Evolutionary conservation across 2,797 vertebrate genomes (phyloP), one percentile per base, ranked within the genome.

Genomic region (Tympanoctomys barrerae): DNA sequence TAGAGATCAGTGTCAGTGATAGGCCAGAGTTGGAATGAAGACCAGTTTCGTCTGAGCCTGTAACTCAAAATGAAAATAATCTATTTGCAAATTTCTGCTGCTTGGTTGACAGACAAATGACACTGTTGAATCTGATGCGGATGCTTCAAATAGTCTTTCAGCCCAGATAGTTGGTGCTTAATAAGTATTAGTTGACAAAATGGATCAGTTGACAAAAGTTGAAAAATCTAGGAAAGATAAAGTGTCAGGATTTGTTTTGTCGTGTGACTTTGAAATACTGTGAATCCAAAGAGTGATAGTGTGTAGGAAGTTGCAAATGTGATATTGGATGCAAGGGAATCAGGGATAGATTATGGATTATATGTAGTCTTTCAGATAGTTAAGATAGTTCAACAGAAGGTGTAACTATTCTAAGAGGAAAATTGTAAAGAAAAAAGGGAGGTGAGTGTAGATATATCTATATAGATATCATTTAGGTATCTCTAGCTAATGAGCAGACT

Each of bases 171-270:
- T 81, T 71, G 21, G 14, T 66, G 9, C 18, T 82, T 89, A 94
- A 49, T 91, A 89, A 78, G 59, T 87, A 57, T 78, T 84, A 61
- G 22, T 57, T 90, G 24, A 61, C 84, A 83, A 66, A 73, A 90
- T 94, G n/a, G 22, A 70, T 78, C 24, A 11, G 4, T 92, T 95
- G 66, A 94, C 33, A 86, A 80, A 94, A 83, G 46, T 73, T 79
- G 54, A 80, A 71, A 87, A 92, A 79, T 92, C 33, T 83, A 87
- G 61, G 21, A 90, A 70, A 80, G 22, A 91, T 28, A 36, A 14
- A 73, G 28, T 46, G 88, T 86, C 73, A 92, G 36, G 39, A 73
- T 70, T 87, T 94, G 31, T 86, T 94, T 90, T 83, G 78, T 39
- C 31, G 21, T 87, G 28, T 80, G 90, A 80, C 31, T 86, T 90